Evolutionary conservation across 2,888 invertebrate genomes (phyloP).

Genomic region (Meganola albula): DNA sequence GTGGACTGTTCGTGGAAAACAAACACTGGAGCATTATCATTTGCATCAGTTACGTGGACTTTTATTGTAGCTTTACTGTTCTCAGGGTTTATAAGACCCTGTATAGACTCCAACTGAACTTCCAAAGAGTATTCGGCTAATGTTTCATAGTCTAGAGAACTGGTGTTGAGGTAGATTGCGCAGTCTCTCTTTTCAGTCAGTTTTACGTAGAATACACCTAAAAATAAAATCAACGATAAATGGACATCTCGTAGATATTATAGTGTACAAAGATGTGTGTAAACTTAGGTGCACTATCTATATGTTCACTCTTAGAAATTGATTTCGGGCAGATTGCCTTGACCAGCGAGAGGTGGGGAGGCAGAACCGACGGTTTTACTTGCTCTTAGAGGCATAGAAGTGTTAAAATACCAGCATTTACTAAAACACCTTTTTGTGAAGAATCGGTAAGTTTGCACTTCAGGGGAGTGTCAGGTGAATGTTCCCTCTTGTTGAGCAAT

Average conservation of each 20-base stretch:
- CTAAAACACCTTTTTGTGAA: conserved; percentile 85
- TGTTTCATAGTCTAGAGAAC: conserved; percentile 87
- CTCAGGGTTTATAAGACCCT: conserved; percentile 88
- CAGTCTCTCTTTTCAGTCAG: conserved; percentile 90
- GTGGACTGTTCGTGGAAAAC: conserved; percentile 80
- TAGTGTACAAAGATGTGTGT: no score
- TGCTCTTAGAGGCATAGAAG: no score
- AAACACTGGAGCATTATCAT: conserved; percentile 93
- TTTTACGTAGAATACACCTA: conserved; percentile 84
- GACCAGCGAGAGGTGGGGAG: no score
- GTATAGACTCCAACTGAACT: conserved; percentile 86
- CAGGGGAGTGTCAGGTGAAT: conserved; percentile 83
- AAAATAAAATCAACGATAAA: no score
- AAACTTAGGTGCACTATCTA: no score
- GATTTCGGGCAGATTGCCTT: no score
- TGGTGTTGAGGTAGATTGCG: conserved; percentile 83
- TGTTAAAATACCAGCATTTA: no score
- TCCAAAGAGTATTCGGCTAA: conserved; percentile 84
- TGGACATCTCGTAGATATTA: no score
- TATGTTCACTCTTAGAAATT: no score
- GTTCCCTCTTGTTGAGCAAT: conserved; percentile 84
- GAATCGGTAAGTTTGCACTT: conserved; percentile 88
- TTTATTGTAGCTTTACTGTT: conserved; percentile 85
- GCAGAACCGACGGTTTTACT: no score
- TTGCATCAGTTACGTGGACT: conserved; percentile 90